Conservation (phyloP, 2,113 vertebrate genomes). For the Nestor notabilis region DNA sequence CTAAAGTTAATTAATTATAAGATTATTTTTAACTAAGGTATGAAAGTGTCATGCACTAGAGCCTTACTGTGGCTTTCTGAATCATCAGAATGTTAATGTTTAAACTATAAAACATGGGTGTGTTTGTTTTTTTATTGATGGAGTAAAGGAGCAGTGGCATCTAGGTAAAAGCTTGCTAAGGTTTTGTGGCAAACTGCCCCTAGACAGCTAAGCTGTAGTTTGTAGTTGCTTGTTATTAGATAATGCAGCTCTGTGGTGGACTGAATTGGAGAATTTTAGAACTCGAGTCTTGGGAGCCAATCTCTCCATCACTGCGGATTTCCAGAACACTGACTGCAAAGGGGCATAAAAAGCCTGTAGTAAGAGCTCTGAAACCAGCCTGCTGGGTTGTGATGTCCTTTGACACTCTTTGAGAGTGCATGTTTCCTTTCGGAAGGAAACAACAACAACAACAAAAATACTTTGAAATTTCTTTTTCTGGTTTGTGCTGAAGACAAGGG, state of each 20-base stretch:
- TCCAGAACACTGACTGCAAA: not conserved
- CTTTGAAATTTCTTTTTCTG: not conserved
- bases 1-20: not conserved
- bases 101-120: not conserved
- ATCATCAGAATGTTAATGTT: not conserved
- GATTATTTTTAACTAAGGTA: not conserved
- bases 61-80: not conserved
- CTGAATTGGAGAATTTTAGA: not conserved
- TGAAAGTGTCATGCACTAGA: not conserved
- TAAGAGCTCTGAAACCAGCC: not conserved
- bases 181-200: not conserved
- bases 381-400: not conserved
- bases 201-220: not conserved
- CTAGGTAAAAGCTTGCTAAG: not conserved
- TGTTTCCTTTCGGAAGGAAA: not conserved
- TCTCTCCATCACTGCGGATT: not conserved
- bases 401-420: not conserved
- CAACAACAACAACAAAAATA: no score
- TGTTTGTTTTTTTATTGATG: not conserved
- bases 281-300: rapidly evolving
- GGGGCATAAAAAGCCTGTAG: rapidly evolving
- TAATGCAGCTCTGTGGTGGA: not conserved
- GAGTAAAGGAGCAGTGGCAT: not conserved
- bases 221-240: not conserved
- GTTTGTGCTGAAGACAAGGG: not conserved